Evolutionary conservation across 2,888 invertebrate genomes (phyloP), one percentile per base, ranked within the genome.

Genomic region (Scelioninae gen. 2): DNA sequence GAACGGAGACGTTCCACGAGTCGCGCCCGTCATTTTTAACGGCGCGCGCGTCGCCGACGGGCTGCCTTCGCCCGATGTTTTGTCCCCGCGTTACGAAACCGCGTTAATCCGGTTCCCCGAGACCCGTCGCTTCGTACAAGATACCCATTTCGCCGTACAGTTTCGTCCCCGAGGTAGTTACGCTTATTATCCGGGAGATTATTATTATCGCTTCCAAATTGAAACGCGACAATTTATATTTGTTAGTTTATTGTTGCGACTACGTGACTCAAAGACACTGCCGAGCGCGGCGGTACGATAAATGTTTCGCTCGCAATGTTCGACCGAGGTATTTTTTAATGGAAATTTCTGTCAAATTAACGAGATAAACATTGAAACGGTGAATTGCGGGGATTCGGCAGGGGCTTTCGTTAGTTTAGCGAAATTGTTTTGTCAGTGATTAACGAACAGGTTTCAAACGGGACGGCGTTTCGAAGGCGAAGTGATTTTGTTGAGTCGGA

Each of bases 11-110:
- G 41, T n/a, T 31, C 13, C 18, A 11, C 31, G 33, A 57, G 57
- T 57, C 57, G 57, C 57, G 45, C 57, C 57, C 43, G 57, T 57
- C 57, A 45, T 45, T 57, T 43, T 43, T 33, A 43, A 57, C 57
- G 19, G 22, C 43, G 19, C 55, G 13, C 52, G 33, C 50, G 50
- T 45, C 31, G 48, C 48, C 31, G 31, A 18, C 22, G 3, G 22
- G 5, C 22, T 22, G 22, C 22, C 43, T n/a, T 43, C 19, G 25
- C 25, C 45, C 9, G 9, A 46, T 28, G 25, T 46, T 25, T 28
- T 22, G 22, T 46, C 45, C 22, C 13, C 45, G 41, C 41, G 19
- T 41, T 41, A 41, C 41, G 19, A 41, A 41, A 41, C 6, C n/a
- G 35, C 11, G 35, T 11, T 31, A 4, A 31, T 31, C 31, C 31